Evolutionary conservation across 2,888 invertebrate species (phyloP).

Genomic region (Xestia sexstrigata): DNA sequence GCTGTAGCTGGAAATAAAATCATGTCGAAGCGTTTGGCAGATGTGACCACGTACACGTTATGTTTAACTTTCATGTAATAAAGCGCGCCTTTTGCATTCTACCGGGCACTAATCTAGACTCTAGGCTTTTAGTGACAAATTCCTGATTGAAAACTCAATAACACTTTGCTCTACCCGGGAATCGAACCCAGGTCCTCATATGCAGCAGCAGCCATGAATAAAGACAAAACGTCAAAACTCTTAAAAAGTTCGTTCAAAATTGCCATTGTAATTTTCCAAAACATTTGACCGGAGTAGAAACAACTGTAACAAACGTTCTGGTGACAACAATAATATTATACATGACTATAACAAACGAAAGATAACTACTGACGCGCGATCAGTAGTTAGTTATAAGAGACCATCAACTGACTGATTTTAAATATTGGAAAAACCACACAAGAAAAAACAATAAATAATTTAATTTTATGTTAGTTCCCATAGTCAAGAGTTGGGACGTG

Average conservation of each 20-base stretch:
- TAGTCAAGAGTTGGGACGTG: conserved; percentile 27
- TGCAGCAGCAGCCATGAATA: neutral
- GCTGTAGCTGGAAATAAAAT: neutral
- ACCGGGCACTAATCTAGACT: neutral
- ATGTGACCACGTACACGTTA: neutral
- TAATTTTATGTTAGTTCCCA: conserved; percentile 21
- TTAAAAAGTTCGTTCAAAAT: neutral
- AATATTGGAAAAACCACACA: conserved; percentile 8
- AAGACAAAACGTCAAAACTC: neutral
- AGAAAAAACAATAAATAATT: neutral
- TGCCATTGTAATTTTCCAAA: neutral
- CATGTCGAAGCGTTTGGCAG: neutral
- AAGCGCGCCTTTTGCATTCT: neutral
- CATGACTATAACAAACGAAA: neutral
- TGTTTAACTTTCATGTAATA: neutral
- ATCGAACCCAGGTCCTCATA: neutral
- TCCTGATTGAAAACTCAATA: neutral
- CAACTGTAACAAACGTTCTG: neutral
- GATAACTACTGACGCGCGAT: neutral
- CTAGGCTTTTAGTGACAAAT: neutral
- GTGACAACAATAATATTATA: neutral
- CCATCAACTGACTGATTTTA: neutral
- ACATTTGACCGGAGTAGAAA: neutral
- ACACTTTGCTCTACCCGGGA: neutral
- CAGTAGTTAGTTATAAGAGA: neutral